Evolutionary conservation across 2,797 vertebrate genomes (phyloP), one percentile per base, ranked within the genome.

Genomic region (Hozukius guyotensis): DNA sequence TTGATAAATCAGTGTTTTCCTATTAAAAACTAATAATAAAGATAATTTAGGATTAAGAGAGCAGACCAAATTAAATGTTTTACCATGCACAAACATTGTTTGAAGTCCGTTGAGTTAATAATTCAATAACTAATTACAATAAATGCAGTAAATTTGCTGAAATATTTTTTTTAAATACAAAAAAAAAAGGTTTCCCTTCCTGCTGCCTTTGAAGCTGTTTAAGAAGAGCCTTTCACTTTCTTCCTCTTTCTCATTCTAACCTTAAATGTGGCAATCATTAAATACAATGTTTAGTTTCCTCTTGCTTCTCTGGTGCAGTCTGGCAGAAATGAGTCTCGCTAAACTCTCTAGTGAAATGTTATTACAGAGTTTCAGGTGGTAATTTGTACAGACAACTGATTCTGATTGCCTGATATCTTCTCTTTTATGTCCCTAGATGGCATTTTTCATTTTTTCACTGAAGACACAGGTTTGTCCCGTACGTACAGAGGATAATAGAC

Each of bases 401-500:
- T 88, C 71, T 90, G 80, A 93, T 92, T 86, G 78, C 89, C 80
- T 91, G 72, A 77, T 87, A 78, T 91, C 32, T 88, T 89, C 72
- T 92, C 82, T 93, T 89, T 90, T 81, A 80, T 82, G 74, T 92
- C 82, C 75, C 83, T 86, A 96, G 95, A 94, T 72, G 86, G 80
- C 80, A 87, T 89, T 89, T 95, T 91, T 91, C 76, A 87, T 92
- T 94, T 95, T 90, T 91, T 87, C 89, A 74, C 93, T 72, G 92
- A 94, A 81, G 93, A 93, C 56, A 77, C 94, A 94, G 94, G 94
- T 95, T 95, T 93, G 94, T 95, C 93, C 46, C 82, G 81, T 90
- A 82, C 81, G 83, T 90, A 82, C 84, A 66, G 57, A 62, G 52
- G 73, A 86, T 87, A 69, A 82, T 90, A 89, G 87, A 78, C 63